phyloP scores from a whole-genome alignment of 2,797 vertebrate species.

The Pempheris klunzingeri region DNA sequence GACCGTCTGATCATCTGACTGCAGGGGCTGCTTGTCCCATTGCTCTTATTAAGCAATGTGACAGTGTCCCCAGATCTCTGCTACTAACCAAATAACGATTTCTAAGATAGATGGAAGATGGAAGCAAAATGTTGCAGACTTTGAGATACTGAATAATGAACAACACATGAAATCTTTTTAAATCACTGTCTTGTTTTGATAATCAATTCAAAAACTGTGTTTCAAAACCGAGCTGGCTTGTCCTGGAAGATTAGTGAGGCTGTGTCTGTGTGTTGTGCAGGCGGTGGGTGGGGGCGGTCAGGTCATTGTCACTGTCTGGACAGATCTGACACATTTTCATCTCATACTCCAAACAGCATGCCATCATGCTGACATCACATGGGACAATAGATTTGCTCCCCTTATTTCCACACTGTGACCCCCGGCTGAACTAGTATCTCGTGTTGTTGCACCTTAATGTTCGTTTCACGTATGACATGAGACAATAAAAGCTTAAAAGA shows the following conservation, averaged over 20 bases:
- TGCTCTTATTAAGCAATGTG: neutral
- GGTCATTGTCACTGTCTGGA: slow-evolving; percentile 43
- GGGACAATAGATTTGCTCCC: slow-evolving; percentile 26
- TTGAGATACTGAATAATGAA: neutral
- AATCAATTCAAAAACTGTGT: neutral
- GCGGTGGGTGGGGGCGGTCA: slow-evolving; percentile 15
- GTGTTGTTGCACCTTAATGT: neutral
- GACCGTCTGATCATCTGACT: neutral
- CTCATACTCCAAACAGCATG: slow-evolving; percentile 47
- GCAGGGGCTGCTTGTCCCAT: no score
- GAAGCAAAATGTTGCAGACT: neutral
- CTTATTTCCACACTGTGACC: slow-evolving; percentile 30
- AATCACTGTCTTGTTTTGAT: neutral
- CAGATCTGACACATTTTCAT: slow-evolving; percentile 53
- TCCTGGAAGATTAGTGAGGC: neutral
- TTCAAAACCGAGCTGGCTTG: neutral
- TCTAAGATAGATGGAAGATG: neutral
- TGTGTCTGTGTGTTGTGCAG: neutral
- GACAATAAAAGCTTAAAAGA: slow-evolving; percentile 21
- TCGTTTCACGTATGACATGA: slow-evolving; percentile 30
- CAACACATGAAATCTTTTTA: neutral
- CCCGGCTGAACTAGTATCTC: neutral
- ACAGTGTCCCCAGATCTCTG: neutral
- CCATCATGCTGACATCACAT: slow-evolving; percentile 59
- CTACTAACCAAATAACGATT: neutral